A percentile compares a stretch with the other conserved stretches of the same genome.
Conservation (phyloP, 2,797 vertebrate species). For the Orestias chungarensis region DNA sequence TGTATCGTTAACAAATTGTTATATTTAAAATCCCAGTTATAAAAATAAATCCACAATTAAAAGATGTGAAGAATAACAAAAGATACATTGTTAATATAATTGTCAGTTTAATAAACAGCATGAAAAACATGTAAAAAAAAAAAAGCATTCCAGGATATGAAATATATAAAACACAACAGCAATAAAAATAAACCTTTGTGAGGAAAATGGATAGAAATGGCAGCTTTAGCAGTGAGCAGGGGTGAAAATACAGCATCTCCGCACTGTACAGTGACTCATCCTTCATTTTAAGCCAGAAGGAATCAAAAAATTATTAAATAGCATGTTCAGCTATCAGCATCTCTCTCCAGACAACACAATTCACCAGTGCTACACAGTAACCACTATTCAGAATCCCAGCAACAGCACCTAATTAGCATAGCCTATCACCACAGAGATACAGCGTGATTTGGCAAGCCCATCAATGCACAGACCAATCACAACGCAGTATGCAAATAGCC, state of each 20-base stretch:
- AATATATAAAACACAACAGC: constrained; percentile 56
- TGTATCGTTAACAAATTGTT: constrained; percentile 39
- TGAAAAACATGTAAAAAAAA: constrained; percentile 42
- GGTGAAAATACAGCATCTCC: constrained; percentile 73
- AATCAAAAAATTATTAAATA: constrained; percentile 90
- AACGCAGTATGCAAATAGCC: constrained; percentile 93
- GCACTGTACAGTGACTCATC: constrained; percentile 79
- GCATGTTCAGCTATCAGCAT: constrained; percentile 93
- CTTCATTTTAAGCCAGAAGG: constrained; percentile 81
- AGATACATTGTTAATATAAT: constrained; percentile 36
- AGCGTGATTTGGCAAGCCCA: constrained; percentile 90
- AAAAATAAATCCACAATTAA: constrained; percentile 11
- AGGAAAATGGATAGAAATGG: constrained; percentile 68
- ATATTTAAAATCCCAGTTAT: constrained; percentile 31
- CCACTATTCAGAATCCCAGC: constrained; percentile 95
- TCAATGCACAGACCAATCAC: constrained; percentile 88
- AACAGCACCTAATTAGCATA: constrained; percentile 99
- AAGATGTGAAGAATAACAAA: constrained; percentile 29
- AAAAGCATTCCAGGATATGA: constrained; percentile 57
- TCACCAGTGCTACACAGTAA: constrained; percentile 91
- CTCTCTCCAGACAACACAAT: constrained; percentile 96
- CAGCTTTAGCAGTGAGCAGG: constrained; percentile 71
- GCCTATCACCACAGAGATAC: constrained; percentile 92
- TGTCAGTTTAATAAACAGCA: constrained; percentile 35
- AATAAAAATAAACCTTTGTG: constrained; percentile 71